phyloP scores from a whole-genome alignment of 2,113 vertebrate species.

The Planiliza haematocheilus region DNA sequence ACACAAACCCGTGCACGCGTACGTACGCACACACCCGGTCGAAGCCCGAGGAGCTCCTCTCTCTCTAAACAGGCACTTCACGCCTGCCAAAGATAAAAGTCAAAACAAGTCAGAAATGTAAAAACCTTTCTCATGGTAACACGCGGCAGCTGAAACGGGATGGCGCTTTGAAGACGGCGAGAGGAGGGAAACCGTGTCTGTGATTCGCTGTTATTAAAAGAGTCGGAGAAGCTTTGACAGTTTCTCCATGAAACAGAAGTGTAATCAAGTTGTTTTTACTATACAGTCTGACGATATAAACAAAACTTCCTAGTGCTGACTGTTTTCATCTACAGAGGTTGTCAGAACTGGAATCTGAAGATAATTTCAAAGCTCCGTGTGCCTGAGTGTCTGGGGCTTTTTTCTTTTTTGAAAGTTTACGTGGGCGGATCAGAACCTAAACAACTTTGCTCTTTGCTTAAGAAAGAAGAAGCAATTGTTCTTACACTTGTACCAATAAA shows the following conservation, averaged over 20 bases:
- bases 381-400: not conserved
- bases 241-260: conserved; percentile 27
- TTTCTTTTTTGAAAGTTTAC: conserved; percentile 7
- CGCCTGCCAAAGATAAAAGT: conserved; percentile 24
- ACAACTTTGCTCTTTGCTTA: conserved; percentile 2
- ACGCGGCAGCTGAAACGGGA: conserved; percentile 4
- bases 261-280: conserved; percentile 39
- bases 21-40: not conserved
- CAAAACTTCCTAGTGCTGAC: conserved; percentile 3
- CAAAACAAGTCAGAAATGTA: conserved; percentile 38
- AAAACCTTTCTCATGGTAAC: conserved; percentile 21
- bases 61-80: not conserved
- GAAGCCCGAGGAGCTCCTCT: not conserved
- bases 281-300: conserved; percentile 1
- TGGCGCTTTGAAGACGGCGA: conserved; percentile 38
- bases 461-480: not conserved
- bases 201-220: conserved; percentile 27
- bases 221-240: conserved; percentile 26
- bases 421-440: not conserved
- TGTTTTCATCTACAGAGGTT: conserved; percentile 18
- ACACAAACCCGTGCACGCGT: not conserved
- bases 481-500: not conserved
- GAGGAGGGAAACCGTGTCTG: conserved; percentile 8
- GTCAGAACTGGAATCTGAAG: not conserved
- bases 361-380: not conserved